phyloP scores from a whole-genome alignment of 2,113 vertebrate genomes.

The Mellivora capensis region DNA sequence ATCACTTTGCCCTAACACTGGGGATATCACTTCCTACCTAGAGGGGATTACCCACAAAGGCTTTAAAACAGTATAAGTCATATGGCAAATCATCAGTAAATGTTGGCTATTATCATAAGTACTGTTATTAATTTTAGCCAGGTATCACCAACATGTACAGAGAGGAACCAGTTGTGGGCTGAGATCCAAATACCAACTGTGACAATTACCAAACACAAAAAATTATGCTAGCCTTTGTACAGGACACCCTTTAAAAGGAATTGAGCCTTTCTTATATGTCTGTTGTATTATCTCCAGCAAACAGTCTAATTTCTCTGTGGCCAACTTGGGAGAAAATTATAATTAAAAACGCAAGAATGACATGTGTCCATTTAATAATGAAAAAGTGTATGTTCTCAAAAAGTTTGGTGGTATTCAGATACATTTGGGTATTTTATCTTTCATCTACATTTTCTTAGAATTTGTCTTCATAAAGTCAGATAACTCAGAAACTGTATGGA shows the following conservation, averaged over 20 bases:
- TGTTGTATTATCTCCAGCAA: background rate
- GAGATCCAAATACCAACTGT: background rate
- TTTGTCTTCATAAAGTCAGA: slow-evolving; percentile 40
- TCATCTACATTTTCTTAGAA: background rate
- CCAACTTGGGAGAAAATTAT: background rate
- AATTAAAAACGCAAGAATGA: background rate
- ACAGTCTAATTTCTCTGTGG: background rate
- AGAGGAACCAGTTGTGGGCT: background rate
- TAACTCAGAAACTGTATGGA: background rate
- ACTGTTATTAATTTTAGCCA: background rate
- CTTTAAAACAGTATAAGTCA: background rate
- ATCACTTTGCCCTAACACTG: background rate
- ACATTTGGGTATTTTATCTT: background rate
- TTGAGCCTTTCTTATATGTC: background rate
- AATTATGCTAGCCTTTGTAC: background rate
- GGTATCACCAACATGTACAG: background rate
- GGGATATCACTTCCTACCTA: background rate
- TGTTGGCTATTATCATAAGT: background rate
- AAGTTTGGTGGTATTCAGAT: background rate
- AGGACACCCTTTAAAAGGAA: background rate
- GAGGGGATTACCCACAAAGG: background rate
- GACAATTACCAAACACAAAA: background rate
- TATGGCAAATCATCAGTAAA: background rate
- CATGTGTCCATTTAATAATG: background rate
- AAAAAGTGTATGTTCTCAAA: background rate